These are phyloP conservation scores for Oxygymnocypris stewartii DNA, from an alignment of 2,113 vertebrate genomes.

Conservation along the genomic window DNA sequence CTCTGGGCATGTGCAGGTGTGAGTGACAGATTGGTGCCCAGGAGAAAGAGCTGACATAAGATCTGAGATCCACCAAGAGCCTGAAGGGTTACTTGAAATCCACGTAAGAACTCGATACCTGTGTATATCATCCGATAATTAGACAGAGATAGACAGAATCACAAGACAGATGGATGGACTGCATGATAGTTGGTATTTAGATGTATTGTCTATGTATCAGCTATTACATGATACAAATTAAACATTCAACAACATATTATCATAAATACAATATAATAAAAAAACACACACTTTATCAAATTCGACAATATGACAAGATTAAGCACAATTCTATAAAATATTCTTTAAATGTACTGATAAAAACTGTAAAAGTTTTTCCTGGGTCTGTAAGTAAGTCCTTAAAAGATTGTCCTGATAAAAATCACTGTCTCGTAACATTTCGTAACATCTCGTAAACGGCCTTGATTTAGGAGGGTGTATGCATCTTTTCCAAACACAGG, in stretches of 20 bases:
- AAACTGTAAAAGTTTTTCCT: too few relatives aligned
- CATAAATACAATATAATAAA: neutral
- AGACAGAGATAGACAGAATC: neutral
- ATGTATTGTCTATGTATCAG: neutral
- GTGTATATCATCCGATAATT: neutral
- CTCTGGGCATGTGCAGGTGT: slow-evolving; percentile 60
- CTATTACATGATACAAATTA: neutral
- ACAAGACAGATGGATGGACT: neutral
- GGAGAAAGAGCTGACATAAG: slow-evolving; percentile 75
- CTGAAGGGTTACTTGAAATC: slow-evolving; percentile 77
- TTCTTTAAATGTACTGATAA: too few relatives aligned
- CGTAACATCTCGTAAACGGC: too few relatives aligned
- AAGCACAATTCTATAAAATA: too few relatives aligned
- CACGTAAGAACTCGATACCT: slow-evolving; percentile 76
- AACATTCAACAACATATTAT: neutral
- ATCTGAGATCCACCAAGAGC: slow-evolving; percentile 63
- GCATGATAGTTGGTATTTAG: neutral
- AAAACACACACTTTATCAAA: too few relatives aligned
- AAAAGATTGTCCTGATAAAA: too few relatives aligned
- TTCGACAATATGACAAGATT: too few relatives aligned
- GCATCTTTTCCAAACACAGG: too few relatives aligned
- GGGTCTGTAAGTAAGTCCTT: too few relatives aligned
- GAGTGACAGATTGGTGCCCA: slow-evolving; percentile 71
- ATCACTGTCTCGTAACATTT: too few relatives aligned
- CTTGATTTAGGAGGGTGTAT: too few relatives aligned